phyloP scores from a whole-genome alignment of 2,797 vertebrate species.

The Melanotaenia trifasciata region DNA sequence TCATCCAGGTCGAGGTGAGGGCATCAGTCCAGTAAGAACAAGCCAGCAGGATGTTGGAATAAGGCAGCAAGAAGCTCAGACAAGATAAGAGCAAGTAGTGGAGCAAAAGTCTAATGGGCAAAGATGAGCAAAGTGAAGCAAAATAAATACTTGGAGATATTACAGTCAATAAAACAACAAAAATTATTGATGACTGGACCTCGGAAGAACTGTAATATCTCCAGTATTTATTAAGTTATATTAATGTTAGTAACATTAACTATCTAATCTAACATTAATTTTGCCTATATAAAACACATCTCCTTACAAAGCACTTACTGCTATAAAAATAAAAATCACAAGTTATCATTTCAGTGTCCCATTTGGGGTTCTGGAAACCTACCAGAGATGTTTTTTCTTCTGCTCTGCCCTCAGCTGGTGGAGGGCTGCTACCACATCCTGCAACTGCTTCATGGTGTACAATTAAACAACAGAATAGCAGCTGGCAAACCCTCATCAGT shows the following conservation, averaged over 20 bases:
- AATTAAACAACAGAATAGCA: not conserved
- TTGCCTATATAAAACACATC: not conserved
- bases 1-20: not conserved
- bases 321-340: not conserved
- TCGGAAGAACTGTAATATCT: slow-evolving; percentile 13
- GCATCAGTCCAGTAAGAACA: not conserved
- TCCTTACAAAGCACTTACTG: not conserved
- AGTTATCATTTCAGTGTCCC: not conserved
- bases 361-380: not conserved
- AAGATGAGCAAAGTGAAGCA: not conserved
- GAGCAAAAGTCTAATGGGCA: not conserved
- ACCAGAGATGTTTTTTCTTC: slow-evolving; percentile 19
- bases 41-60: not conserved
- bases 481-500: not conserved
- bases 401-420: slow-evolving; percentile 62
- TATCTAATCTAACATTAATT: not conserved
- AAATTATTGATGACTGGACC: slow-evolving; percentile 16
- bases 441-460: not conserved
- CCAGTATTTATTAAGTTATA: not conserved
- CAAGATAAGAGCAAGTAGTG: not conserved
- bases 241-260: not conserved
- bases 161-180: not conserved
- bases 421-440: slow-evolving; percentile 16
- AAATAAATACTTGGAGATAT: not conserved
- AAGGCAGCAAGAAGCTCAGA: not conserved